Conservation (phyloP, 2,888 invertebrate species). For the Cremastobaeus sp. region DNA sequence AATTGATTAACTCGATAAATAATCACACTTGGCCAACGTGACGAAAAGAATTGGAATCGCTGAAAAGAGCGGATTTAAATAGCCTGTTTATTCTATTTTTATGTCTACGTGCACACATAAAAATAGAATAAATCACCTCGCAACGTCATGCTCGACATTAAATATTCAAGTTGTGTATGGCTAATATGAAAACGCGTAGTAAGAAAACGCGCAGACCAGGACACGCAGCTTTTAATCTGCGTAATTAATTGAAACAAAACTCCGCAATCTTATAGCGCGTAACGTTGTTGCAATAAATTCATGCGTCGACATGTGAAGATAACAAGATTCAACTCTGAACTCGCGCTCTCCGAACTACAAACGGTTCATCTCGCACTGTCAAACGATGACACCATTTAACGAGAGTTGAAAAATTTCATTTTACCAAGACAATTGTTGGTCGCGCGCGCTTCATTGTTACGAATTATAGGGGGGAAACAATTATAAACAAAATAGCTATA, state of each 20-base stretch:
- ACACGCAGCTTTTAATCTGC: conserved; percentile 44
- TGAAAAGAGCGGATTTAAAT: conserved; percentile 12
- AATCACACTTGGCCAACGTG: neutral
- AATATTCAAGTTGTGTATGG: conserved; percentile 23
- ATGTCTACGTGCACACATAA: conserved; percentile 11
- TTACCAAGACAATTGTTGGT: no score
- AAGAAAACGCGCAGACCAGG: conserved; percentile 24
- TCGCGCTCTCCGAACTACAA: conserved; percentile 19
- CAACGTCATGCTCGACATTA: conserved; percentile 22
- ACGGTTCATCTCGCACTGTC: conserved; percentile 6
- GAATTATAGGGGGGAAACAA: no score
- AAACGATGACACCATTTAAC: conserved; percentile 6
- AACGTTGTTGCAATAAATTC: conserved; percentile 48
- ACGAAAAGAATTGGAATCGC: conserved; percentile 9
- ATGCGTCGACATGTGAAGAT: conserved; percentile 39
- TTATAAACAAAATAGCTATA: no score
- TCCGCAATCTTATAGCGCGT: conserved; percentile 38
- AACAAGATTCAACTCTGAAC: conserved; percentile 47
- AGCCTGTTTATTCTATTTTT: no score
- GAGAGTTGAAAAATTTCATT: no score
- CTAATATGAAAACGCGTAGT: conserved; percentile 27
- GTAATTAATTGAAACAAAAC: conserved; percentile 51
- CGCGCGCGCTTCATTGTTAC: no score
- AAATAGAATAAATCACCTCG: conserved; percentile 34
- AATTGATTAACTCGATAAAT: neutral